These are phyloP conservation scores for Aleiodes leptofemur DNA, from an alignment of 2,888 invertebrate genomes.

Conservation along the genomic window DNA sequence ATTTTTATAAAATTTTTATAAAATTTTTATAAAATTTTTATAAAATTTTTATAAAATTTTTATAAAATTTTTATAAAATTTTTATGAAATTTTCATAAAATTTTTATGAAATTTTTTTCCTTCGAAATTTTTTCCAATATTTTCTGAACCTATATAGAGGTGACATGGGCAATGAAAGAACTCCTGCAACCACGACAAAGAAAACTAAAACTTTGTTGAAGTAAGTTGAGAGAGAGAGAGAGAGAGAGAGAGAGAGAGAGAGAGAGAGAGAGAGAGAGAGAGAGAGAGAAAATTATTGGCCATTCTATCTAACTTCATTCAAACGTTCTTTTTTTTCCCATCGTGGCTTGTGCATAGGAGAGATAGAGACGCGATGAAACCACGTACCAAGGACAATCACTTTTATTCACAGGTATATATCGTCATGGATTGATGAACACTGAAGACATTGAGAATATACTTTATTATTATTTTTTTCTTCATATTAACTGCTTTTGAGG, in stretches of 20 bases:
- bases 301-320: conserved; percentile 40
- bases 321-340: conserved; percentile 48
- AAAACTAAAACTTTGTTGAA: conserved; percentile 5
- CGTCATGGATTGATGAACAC: conserved; percentile 28
- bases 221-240: background rate
- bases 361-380: conserved; percentile 39
- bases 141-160: conserved; percentile 41
- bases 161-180: conserved; percentile 43
- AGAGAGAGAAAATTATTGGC: conserved; percentile 20
- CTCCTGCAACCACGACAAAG: conserved; percentile 27
- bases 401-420: conserved; percentile 22
- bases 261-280: background rate
- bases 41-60: too few relatives aligned
- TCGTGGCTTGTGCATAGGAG: conserved; percentile 36
- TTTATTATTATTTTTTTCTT: conserved; percentile 36
- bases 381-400: conserved; percentile 27
- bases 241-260: background rate
- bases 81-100: too few relatives aligned
- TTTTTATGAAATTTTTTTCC: too few relatives aligned
- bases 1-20: too few relatives aligned
- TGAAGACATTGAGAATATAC: conserved; percentile 38
- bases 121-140: too few relatives aligned
- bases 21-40: too few relatives aligned
- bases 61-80: too few relatives aligned
- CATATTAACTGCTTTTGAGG: too few relatives aligned